Percentiles rank a stretch among this genome's conserved stretches.
Conservation (phyloP, 2,888 invertebrate genomes). For the Macrophya alboannulata region DNA sequence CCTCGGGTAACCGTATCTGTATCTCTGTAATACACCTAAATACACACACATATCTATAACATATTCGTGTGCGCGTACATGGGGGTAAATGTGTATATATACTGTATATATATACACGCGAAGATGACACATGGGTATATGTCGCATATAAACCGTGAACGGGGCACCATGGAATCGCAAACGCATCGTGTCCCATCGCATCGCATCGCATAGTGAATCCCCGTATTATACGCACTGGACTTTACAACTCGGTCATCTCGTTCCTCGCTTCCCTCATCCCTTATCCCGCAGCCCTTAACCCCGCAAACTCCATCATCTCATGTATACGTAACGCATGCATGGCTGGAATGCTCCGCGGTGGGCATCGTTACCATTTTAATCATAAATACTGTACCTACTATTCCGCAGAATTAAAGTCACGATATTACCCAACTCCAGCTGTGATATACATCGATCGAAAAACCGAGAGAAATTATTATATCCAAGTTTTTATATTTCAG, state of each 20-base stretch:
- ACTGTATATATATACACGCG: neutral
- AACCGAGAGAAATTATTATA: neutral
- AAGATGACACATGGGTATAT: constrained; percentile 39
- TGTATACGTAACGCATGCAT: neutral
- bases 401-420: neutral
- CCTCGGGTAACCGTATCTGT: constrained; percentile 69
- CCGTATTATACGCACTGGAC: constrained; percentile 77
- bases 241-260: constrained; percentile 79
- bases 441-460: neutral
- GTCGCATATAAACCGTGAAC: constrained; percentile 49
- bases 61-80: neutral
- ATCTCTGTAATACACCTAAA: constrained; percentile 48
- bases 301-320: constrained; percentile 19
- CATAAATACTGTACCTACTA: neutral
- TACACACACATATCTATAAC: neutral
- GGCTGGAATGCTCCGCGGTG: neutral
- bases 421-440: neutral
- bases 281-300: constrained; percentile 26
- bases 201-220: neutral
- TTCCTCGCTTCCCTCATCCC: constrained; percentile 56
- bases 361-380: neutral
- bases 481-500: neutral
- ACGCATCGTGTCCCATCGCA: constrained; percentile 61
- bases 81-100: neutral
- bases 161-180: constrained; percentile 69